These are phyloP conservation scores for Ischnus inquisitorius DNA, from an alignment of 2,888 invertebrate species.

Conservation along the genomic window DNA sequence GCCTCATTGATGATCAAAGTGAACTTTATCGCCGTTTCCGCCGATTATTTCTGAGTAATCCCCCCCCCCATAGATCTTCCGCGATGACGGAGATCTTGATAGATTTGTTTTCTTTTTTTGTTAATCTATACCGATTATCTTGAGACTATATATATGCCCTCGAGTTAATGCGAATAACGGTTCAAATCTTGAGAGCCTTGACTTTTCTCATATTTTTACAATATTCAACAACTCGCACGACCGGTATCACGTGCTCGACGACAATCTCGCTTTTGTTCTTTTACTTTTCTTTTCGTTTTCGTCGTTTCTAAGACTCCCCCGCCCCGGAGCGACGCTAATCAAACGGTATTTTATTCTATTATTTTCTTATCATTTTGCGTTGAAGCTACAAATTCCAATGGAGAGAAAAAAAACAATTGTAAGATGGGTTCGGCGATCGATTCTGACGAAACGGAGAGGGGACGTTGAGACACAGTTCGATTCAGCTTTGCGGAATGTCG, in stretches of 20 bases:
- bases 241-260: slow-evolving; percentile 13
- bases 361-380: slow-evolving; percentile 4
- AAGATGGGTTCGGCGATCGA: not conserved
- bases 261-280: not conserved
- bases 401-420: not conserved
- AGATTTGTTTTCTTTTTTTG: slow-evolving; percentile 18
- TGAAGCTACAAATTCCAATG: slow-evolving; percentile 27
- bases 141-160: not conserved
- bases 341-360: slow-evolving; percentile 10
- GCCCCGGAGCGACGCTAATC: not conserved
- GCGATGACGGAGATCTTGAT: slow-evolving; percentile 22
- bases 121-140: slow-evolving; percentile 2
- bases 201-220: slow-evolving; percentile 37
- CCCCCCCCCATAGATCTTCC: not conserved
- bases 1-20: slow-evolving; percentile 12
- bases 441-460: not conserved
- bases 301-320: slow-evolving; percentile 7
- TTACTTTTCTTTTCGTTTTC: slow-evolving; percentile 19
- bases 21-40: slow-evolving; percentile 26
- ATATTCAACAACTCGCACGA: slow-evolving; percentile 32
- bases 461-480: not conserved
- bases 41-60: slow-evolving; percentile 19
- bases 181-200: slow-evolving; percentile 33
- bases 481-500: slow-evolving; percentile 21
- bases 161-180: slow-evolving; percentile 39